Evolutionary conservation across 2,888 invertebrate genomes (phyloP), one percentile per base, ranked within the genome.

Genomic region (Plagodis dolabraria): DNA sequence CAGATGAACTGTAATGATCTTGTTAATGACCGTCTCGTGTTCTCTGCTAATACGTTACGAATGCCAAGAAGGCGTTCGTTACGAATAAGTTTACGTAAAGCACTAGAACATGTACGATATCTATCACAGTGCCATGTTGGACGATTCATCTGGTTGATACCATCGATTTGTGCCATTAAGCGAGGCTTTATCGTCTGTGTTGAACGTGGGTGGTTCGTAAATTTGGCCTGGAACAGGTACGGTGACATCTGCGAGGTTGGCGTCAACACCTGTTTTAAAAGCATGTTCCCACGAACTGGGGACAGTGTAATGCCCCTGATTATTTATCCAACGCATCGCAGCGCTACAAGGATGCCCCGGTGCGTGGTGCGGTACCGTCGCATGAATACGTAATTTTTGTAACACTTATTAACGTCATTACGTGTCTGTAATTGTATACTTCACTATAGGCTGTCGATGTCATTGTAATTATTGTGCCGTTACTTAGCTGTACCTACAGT

Each of bases 131-230:
- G 72, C 65, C 62, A 64, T 65, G 69, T 71, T 67, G 67, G 69
- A 72, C 75, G 78, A 86, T 86, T 82, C 80, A 79, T 85, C 76
- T 79, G 75, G 74, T 74, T 80, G 85, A 86, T 86, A 85, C 68
- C 77, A 82, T 86, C 83, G 76, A 84, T 85, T 79, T 83, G 80
- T 81, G 77, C 77, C 79, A 80, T 84, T 85, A 81, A 84, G 84
- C 80, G 73, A 76, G 79, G 77, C 78, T 84, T 80, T 83, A 83
- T 80, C 67, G 76, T 69, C 72, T 68, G 70, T 77, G 76, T 74
- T 74, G 71, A 57, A 63, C 62, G 60, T 65, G 70, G 73, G 70
- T 66, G 74, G 79, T 74, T 74, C 75, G 84, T 86, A 87, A 86
- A 86, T 87, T 87, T 85, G 69, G 80, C 75, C 82, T 79, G 80